Conservation (phyloP, 2,797 vertebrate species). For the Cygnus olor region DNA sequence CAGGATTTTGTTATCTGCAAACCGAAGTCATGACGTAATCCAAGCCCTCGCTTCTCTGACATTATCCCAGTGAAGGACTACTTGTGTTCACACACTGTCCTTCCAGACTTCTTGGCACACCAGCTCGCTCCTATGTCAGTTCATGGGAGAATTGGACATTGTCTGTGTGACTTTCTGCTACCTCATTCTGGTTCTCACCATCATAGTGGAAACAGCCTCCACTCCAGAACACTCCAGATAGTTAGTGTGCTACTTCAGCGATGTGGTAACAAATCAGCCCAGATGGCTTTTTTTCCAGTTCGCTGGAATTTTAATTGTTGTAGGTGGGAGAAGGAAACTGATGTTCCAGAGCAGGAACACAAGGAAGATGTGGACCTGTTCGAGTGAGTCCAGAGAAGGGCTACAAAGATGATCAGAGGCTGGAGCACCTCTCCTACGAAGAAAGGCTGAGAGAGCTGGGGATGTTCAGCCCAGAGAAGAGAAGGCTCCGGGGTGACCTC, state of each 20-base stretch:
- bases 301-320: background rate
- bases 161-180: background rate
- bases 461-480: no score
- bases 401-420: no score
- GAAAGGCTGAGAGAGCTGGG: no score
- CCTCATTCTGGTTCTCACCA: background rate
- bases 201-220: rapidly evolving
- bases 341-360: background rate
- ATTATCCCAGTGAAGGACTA: background rate
- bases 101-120: background rate
- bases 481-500: no score
- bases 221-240: background rate
- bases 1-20: background rate
- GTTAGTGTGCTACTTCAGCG: background rate
- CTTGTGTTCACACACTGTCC: background rate
- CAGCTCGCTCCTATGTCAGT: background rate
- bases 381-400: no score
- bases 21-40: background rate
- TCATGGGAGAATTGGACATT: background rate
- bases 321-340: background rate
- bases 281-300: background rate
- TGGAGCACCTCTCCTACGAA: no score
- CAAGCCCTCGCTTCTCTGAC: background rate
- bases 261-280: background rate
- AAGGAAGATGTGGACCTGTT: no score